Evolutionary conservation across 1,140 invertebrate genomes (phyloP), one percentile per base, ranked within the genome.

Genomic region (Cotesia vestalis): DNA sequence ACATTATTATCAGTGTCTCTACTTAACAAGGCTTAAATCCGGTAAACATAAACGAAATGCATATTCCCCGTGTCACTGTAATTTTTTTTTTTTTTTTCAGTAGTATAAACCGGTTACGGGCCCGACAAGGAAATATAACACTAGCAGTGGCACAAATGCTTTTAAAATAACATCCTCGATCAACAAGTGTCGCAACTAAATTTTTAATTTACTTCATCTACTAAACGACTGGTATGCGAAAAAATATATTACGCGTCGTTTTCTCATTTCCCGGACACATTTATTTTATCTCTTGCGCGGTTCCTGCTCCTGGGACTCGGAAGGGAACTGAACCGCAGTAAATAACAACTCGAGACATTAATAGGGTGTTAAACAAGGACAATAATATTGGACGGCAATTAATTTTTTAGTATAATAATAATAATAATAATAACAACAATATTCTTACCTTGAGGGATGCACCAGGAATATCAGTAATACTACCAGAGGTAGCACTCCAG

Each of bases 401-500:
- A 27, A 3, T 27, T 27, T 27, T 27, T 27, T 27, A 12, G 36
- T 51, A 52, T 20, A 63, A 63, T 57, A 40, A 52, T 38, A 64
- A 52, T 20, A 63, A 63, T 57, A 40, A 52, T 38, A 64, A 12
- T 38, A 38, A 4, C 36, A 38, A 4, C 36, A 59, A 34, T 46
- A 11, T 74, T 82, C 83, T 79, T 77, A 87, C 86, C 84, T 85
- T 79, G 79, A 79, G 73, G 78, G 80, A 82, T 86, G 82, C 77
- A 84, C 78, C 77, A 84, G 80, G 76, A 80, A 68, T 81, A 81
- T 80, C 79, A 86, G 81, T 84, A 87, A 83, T 81, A 79, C 81
- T 82, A 86, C 80, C 77, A 85, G 79, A 77, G 82, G 78, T 81
- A 84, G 80, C 82, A 81, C 84, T 86, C 85, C 86, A 86, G 84